A percentile compares a stretch with the other conserved stretches of the same genome.
Evolutionary conservation across 2,888 invertebrate genomes (phyloP).

Genomic region (Eupeodes latifasciatus): DNA sequence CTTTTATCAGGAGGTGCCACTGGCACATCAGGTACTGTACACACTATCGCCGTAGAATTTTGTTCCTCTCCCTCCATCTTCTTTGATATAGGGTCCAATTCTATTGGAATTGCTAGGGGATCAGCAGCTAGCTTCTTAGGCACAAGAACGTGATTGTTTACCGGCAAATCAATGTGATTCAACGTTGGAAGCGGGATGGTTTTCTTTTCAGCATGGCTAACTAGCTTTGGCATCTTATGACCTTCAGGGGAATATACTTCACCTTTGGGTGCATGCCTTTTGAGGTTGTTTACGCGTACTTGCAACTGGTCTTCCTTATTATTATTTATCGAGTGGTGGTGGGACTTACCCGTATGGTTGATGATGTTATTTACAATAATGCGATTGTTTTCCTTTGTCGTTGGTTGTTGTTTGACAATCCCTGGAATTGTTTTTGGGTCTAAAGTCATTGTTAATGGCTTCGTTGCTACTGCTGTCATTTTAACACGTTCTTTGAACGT

Average conservation of each 20-base stretch:
- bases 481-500: constrained; percentile 34
- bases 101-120: constrained; percentile 65
- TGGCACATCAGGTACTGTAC: constrained; percentile 78
- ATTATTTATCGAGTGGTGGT: constrained; percentile 60
- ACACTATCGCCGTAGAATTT: constrained; percentile 42
- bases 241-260: constrained; percentile 58
- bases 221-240: constrained; percentile 65
- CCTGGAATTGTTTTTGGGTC: not conserved
- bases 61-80: constrained; percentile 62
- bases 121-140: constrained; percentile 62
- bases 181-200: constrained; percentile 44
- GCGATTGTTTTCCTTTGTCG: constrained; percentile 59
- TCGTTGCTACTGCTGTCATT: not conserved
- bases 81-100: constrained; percentile 36
- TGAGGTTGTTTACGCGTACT: constrained; percentile 63
- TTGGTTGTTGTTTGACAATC: not conserved
- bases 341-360: constrained; percentile 50
- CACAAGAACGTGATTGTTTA: constrained; percentile 62
- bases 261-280: constrained; percentile 41
- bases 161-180: constrained; percentile 66
- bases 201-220: constrained; percentile 47
- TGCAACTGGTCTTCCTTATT: constrained; percentile 62
- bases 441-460: not conserved
- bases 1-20: constrained; percentile 80
- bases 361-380: constrained; percentile 52